Evolutionary conservation across 1,140 invertebrate species (phyloP), one percentile per base, ranked within the genome.

Genomic region (Drosophila micromelanica): DNA sequence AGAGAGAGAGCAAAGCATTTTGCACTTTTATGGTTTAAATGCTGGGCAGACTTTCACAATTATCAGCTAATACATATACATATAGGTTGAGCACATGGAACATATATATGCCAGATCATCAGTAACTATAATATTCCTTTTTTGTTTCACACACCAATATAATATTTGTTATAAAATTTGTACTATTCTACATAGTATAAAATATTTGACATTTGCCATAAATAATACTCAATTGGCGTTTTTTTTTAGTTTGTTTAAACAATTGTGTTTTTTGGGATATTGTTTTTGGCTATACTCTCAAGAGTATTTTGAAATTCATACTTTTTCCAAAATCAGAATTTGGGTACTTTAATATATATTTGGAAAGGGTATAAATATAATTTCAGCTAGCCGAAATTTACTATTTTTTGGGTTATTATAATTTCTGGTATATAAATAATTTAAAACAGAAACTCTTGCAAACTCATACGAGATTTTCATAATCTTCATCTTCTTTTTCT

Each of bases 401-500:
- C 3, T 35, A 30, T 45, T 12, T 56, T 9, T 43, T 49, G 17
- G 5, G 40, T n/a, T 56, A 13, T 72, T 40, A 60, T 64, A 61
- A 17, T 64, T 56, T 55, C 62, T 63, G 60, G 43, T 56, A 68
- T 63, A 70, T 59, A 43, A 23, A 64, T 73, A 89, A 79, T 90
- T 87, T 80, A 84, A 87, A 89, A 90, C 89, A 76, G 84, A 87
- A 87, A 89, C 84, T 89, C 80, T 84, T 78, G 85, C 80, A 78
- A 89, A 89, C 84, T 89, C 84, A 80, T 70, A 52, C 70, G 84
- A 87, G 76, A 87, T 72, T 45, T 55, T 17, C 30, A 65, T 57
- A 13, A 35, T 51, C n/a, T 61, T 67, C 23, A 8, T 30, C 23
- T 8, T 30, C 0, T 32, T 43, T 57, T 15, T 59, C 30, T n/a